Conservation (phyloP, 2,113 vertebrate species). For the Elgaria multicarinata region DNA sequence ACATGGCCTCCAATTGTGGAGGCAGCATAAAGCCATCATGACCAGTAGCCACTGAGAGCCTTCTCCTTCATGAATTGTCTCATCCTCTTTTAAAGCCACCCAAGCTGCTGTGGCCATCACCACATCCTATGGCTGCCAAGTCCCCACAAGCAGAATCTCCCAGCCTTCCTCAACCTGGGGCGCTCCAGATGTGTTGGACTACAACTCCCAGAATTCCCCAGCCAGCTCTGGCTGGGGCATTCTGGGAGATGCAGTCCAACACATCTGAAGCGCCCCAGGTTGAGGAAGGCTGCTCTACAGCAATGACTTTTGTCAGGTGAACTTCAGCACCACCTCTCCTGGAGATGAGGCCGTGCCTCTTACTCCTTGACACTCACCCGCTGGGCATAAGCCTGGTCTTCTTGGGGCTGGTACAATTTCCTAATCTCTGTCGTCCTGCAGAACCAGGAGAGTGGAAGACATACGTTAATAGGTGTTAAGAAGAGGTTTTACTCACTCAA, state of each 20-base stretch:
- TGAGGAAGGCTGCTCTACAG: too few relatives aligned
- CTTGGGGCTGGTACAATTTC: constrained; percentile 18
- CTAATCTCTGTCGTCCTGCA: not conserved
- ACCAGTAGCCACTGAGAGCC: not conserved
- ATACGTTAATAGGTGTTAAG: not conserved
- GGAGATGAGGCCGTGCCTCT: too few relatives aligned
- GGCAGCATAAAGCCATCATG: not conserved
- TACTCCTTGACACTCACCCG: not conserved
- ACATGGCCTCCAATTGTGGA: not conserved
- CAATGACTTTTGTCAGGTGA: not conserved
- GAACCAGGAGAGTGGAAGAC: not conserved
- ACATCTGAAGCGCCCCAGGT: too few relatives aligned
- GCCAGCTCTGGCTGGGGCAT: too few relatives aligned
- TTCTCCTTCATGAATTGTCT: not conserved
- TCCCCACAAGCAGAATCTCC: not conserved
- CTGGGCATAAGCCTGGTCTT: constrained; percentile 17
- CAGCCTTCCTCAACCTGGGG: too few relatives aligned
- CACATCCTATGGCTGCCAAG: too few relatives aligned
- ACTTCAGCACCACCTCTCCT: not conserved
- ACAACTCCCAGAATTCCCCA: too few relatives aligned
- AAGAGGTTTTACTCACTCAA: too few relatives aligned
- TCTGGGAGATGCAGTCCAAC: too few relatives aligned
- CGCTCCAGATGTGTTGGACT: too few relatives aligned
- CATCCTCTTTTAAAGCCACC: not conserved
- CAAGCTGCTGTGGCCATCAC: too few relatives aligned